Evolutionary conservation across 2,797 vertebrate genomes (phyloP).

Genomic region (Alectoris magna): DNA sequence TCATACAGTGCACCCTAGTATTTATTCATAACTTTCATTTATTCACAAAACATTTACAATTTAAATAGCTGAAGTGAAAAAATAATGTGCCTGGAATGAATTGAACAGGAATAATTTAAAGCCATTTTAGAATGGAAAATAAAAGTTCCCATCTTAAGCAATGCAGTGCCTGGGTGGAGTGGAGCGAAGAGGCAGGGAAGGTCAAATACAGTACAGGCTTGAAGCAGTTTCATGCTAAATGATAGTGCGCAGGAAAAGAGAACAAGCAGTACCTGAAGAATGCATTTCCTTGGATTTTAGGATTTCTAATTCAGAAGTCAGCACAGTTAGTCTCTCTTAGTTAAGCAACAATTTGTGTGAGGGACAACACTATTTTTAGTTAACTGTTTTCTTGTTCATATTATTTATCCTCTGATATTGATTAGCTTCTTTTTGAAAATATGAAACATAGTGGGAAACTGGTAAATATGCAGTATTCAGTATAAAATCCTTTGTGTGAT

Average conservation of each 20-base stretch:
- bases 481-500: neutral
- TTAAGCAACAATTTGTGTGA: neutral
- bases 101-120: neutral
- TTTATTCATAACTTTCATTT: neutral
- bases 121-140: neutral
- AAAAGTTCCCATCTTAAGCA: neutral
- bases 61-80: slow-evolving; percentile 2
- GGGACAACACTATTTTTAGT: neutral
- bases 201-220: neutral
- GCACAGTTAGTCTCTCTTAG: neutral
- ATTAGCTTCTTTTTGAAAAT: neutral
- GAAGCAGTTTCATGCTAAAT: neutral
- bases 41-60: neutral
- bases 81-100: neutral
- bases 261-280: neutral
- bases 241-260: neutral
- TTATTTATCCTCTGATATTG: neutral
- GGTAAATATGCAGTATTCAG: neutral
- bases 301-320: neutral
- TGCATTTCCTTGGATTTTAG: neutral
- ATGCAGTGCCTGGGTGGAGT: neutral
- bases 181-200: neutral
- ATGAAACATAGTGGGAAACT: neutral
- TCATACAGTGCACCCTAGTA: neutral
- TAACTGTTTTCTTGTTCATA: neutral